Base-by-base conservation (phyloP, 2,797 vertebrate genomes). In the Carduelis carduelis region DNA sequence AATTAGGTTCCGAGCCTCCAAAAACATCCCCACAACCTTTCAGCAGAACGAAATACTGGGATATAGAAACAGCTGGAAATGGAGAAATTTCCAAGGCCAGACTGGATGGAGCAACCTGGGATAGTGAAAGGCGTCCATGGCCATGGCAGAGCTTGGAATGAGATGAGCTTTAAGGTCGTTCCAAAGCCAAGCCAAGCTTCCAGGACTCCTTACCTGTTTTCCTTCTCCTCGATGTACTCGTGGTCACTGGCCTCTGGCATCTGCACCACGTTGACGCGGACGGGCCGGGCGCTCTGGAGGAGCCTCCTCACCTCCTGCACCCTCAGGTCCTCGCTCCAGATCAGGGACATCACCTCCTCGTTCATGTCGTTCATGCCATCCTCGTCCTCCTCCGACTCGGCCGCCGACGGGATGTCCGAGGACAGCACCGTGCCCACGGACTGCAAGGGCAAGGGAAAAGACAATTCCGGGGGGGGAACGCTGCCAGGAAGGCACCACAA, bases 291-390 rank as follows among this genome's bases (percentile, higher is more conserved):
- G 55, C 99, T 99, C 96, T 99, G 99, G 23, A 99, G 98, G 35
- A 99, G 98, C 37, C 99, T 98, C 32, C 99, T 97, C 34, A 99
- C 99, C 76, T 99, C 99, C 97, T 99, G 99, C 59, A 99, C 98
- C 55, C 99, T 97, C 85, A 99, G 94, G 91, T 99, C 99, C 97
- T 99, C 99, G 9, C 98, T 99, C 99, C 99, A 99, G 89, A 99
- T 99, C 32, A 99, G 97, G 1, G 98, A 98, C 80, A 99, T 99
- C 82, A 99, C 99, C 93, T 99, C 99, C 61, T 99, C 99, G 14
- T 99, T 99, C 96, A 99, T 98, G 95, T 99, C 99, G 0, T 98
- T 99, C 99, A 99, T 99, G n/a, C 99, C 99, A 23, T 99, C 99
- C 95, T 99, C 99, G 46, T 99, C 99, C 93, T 99, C 99, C 68